Base-by-base conservation (phyloP, 2,113 vertebrate species). In the Hucho hucho region DNA sequence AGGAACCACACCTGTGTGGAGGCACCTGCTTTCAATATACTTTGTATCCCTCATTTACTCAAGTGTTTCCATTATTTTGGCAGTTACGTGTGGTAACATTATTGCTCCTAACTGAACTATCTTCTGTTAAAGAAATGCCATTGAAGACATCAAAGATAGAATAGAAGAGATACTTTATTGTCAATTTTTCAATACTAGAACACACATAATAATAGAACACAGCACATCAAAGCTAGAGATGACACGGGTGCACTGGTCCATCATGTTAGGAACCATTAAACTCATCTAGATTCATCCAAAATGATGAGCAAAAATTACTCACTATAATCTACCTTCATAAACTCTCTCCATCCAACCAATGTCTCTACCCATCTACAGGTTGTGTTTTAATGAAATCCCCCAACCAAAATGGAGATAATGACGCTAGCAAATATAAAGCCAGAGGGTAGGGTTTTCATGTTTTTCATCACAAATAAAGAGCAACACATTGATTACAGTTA, bases 221-320 rank as follows among this genome's bases (percentile, higher is more conserved):
- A 43, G 58, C 32, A 69, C 77, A 79, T 74, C 66, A 74, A 74
- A 74, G 67, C 16, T 22, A 6, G 59, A n/a, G 29, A 68, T 64
- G 24, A 46, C 24, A 7, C 65, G 29, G 68, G 73, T 43, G 24
- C 25, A 25, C 68, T n/a, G 7, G 26, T 20, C n/a, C 16, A n/a
- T 22, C n/a, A 61, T 61, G 18, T n/a, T 65, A 32, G 29, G 49
- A 43, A 4, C 65, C n/a, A 32, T 59, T 67, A 68, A 18, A 61
- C 65, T 71, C 26, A 47, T 65, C 53, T 5, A 64, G 32, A 20
- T 37, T 56, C 25, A 53, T 9, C 37, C 2, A 59, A 79, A 72
- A 71, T 75, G 69, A 76, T 49, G 56, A 68, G 22, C 9, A 14
- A 5, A 14, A 37, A n/a, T 32, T 1, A 47, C 67, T 26, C 56